Base-by-base conservation (phyloP, 2,113 vertebrate genomes). In the Corythoichthys intestinalis region DNA sequence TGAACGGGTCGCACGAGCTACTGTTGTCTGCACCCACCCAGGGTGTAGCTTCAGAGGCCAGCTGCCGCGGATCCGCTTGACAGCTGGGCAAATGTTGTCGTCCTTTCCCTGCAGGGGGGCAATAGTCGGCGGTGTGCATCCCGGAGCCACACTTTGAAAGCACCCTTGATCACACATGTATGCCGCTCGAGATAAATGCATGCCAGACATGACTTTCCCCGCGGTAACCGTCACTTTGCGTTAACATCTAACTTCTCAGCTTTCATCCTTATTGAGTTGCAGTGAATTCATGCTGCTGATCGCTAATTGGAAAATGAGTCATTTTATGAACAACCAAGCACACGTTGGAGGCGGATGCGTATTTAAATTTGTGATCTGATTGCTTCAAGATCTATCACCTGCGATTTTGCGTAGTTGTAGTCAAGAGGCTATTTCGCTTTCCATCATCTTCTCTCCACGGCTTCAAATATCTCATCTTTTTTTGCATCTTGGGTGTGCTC, bases 21-120 rank as follows among this genome's bases (percentile, higher is more conserved):
- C 76, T 67, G 73, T 35, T 75, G 71, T 59, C 75, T 20, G 58
- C 82, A 77, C 71, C 78, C 81, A 76, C 72, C 73, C 66, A 65
- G 73, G 38, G 66, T 52, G 17, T 67, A 66, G 39, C 80, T 74
- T 88, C 78, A 87, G 77, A 87, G 79, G 56, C 72, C 73, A 15
- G 72, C 82, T 76, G 77, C 85, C 83, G 80, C 6, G 34, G 56
- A 14, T 6, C 4, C 5, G 75, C 28, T 62, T 83, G 78, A 86
- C 86, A 89, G 87, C 83, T 87, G 79, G 86, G 85, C 83, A 80
- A 76, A 69, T 78, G 78, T 85, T 81, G 73, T 15, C 58, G 14
- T 74, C 74, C 71, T 69, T 11, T 75, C 80, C 53, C 80, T 35
- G 72, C 70, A 78, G 86, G 80, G 77, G 67, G 70, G 67, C 28